A percentile compares a stretch with the other conserved stretches of the same genome.
phyloP scores from a whole-genome alignment of 2,888 invertebrate genomes.

The Willowsia nigromaculata region DNA sequence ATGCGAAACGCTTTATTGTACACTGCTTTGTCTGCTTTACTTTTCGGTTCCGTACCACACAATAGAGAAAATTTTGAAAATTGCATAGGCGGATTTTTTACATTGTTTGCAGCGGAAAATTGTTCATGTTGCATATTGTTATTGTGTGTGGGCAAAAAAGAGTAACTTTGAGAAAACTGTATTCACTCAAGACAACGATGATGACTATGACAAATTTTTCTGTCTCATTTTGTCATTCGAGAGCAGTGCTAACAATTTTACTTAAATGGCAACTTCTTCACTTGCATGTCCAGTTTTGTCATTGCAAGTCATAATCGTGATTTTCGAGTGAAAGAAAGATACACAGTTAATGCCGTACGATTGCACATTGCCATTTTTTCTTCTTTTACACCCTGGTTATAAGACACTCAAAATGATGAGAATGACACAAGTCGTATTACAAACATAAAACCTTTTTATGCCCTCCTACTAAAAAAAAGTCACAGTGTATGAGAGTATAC shows the following conservation, averaged over 20 bases:
- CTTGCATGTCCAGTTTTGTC: slow-evolving; percentile 49
- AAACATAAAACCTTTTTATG: neutral
- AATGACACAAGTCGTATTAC: slow-evolving; percentile 3
- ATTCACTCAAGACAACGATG: neutral
- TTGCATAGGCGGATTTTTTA: slow-evolving; percentile 44
- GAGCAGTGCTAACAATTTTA: neutral
- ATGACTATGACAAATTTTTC: slow-evolving; percentile 46
- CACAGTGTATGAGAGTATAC: neutral
- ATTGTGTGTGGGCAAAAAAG: slow-evolving; percentile 50
- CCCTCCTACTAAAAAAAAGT: neutral
- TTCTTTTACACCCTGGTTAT: neutral
- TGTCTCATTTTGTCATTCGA: neutral
- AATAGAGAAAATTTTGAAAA: neutral
- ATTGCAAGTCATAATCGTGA: slow-evolving; percentile 9
- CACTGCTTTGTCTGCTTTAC: neutral
- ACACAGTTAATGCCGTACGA: neutral
- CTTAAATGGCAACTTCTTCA: slow-evolving; percentile 21
- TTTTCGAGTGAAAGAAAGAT: neutral
- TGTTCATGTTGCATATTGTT: slow-evolving; percentile 27
- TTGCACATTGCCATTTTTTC: slow-evolving; percentile 14
- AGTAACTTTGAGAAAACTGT: neutral
- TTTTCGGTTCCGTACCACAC: neutral
- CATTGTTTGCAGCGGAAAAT: slow-evolving; percentile 14
- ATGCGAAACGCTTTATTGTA: slow-evolving; percentile 24
- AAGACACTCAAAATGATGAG: neutral